Percentiles rank a stretch among this genome's conserved stretches.
Conservation (phyloP, 92 coral and sea anemone species). For the Chrysogorgia sp. region DNA sequence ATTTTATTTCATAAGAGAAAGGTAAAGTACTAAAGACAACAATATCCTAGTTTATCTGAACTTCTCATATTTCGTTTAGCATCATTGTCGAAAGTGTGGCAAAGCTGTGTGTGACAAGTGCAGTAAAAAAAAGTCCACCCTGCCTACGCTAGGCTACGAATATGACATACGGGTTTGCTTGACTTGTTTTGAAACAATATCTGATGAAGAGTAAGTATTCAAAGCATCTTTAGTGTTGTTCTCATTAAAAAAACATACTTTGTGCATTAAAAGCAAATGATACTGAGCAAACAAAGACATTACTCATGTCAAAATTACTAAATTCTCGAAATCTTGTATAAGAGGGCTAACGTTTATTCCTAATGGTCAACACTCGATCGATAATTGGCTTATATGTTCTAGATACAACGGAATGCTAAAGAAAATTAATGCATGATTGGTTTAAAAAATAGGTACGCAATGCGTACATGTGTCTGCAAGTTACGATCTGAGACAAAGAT, state of each 20-base stretch:
- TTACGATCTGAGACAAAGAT: too few species aligned
- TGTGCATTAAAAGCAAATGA: too few species aligned
- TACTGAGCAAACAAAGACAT: neutral
- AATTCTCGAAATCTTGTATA: too few species aligned
- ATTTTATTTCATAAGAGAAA: neutral
- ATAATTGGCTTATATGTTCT: too few species aligned
- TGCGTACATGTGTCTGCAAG: too few species aligned
- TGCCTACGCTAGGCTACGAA: conserved; percentile 91
- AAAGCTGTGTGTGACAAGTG: conserved; percentile 90
- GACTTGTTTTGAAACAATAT: conserved; percentile 82
- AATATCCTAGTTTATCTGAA: neutral
- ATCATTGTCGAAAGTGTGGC: conserved; percentile 97
- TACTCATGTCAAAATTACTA: too few species aligned
- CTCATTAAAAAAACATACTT: neutral
- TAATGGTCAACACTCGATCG: too few species aligned
- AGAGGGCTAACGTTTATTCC: too few species aligned
- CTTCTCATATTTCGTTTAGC: conserved; percentile 57
- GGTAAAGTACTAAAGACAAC: neutral
- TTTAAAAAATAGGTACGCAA: too few species aligned
- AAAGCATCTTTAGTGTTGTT: neutral
- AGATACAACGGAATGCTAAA: too few species aligned
- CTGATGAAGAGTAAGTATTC: conserved; percentile 90
- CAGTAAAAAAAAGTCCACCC: conserved; percentile 76
- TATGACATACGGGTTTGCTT: conserved; percentile 84
- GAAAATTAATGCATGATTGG: too few species aligned